Percentiles rank a stretch among this genome's conserved stretches.
Conservation (phyloP, 2,113 vertebrate genomes). For the Zosterops lateralis region DNA sequence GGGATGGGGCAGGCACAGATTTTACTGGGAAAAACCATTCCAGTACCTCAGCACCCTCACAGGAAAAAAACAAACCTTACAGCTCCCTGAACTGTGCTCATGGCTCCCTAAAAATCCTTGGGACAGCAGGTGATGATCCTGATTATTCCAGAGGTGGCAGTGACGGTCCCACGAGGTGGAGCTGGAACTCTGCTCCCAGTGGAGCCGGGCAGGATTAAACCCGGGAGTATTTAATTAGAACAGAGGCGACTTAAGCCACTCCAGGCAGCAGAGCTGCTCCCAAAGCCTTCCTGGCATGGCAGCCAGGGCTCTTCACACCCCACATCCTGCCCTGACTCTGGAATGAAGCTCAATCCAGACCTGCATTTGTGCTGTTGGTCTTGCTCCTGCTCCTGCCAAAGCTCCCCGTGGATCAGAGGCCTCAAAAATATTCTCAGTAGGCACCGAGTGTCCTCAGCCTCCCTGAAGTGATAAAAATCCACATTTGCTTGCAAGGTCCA, state of each 20-base stretch:
- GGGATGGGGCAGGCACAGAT: neutral
- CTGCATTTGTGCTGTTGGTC: fast-evolving
- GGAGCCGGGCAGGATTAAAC: neutral
- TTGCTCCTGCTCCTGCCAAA: neutral
- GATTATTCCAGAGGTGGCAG: neutral
- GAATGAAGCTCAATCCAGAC: fast-evolving
- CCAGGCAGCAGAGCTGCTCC: neutral
- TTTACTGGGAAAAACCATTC: neutral
- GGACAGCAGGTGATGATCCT: neutral
- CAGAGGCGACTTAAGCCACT: neutral
- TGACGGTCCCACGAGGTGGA: neutral
- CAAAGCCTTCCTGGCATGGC: neutral
- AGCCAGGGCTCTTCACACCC: neutral
- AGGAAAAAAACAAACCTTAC: neutral
- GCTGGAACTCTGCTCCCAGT: neutral
- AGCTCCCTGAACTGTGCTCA: neutral
- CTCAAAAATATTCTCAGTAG: fast-evolving
- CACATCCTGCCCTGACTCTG: fast-evolving
- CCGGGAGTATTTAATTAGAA: neutral
- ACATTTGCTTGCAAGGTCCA: neutral
- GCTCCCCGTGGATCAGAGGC: fast-evolving
- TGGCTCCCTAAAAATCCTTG: fast-evolving
- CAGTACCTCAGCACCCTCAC: neutral
- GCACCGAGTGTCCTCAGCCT: fast-evolving
- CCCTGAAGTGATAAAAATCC: neutral